phyloP scores from a whole-genome alignment of 2,888 invertebrate genomes.

The Tricholauxania praeusta region DNA sequence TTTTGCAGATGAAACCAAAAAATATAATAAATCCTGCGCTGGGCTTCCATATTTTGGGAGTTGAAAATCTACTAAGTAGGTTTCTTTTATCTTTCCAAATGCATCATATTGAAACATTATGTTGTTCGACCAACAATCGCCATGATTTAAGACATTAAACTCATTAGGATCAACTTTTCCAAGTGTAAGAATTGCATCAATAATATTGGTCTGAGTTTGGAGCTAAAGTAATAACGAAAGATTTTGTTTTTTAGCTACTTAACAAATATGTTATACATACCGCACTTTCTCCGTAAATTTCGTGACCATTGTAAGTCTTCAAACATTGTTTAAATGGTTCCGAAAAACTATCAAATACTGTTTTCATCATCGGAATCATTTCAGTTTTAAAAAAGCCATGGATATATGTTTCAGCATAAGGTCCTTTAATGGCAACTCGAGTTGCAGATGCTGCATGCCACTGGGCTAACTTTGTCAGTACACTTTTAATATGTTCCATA shows the following conservation, averaged over 20 bases:
- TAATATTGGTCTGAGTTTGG: conserved; percentile 39
- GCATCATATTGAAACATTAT: conserved; percentile 60
- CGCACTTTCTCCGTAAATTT: conserved; percentile 50
- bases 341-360: conserved; percentile 34
- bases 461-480: conserved; percentile 58
- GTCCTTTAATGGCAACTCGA: conserved; percentile 49
- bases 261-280: conserved; percentile 28
- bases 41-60: conserved; percentile 59
- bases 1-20: conserved; percentile 59
- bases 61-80: conserved; percentile 61
- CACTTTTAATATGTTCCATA: conserved; percentile 54
- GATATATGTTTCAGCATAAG: conserved; percentile 42
- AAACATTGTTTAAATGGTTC: conserved; percentile 44
- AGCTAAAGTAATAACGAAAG: background rate
- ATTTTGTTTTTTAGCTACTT: background rate
- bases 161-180: conserved; percentile 46
- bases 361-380: conserved; percentile 28
- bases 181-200: conserved; percentile 37
- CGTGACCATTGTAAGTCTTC: conserved; percentile 46
- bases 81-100: conserved; percentile 53
- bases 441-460: conserved; percentile 62
- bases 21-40: conserved; percentile 57
- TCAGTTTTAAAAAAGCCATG: conserved; percentile 42
- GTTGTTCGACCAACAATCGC: conserved; percentile 65
- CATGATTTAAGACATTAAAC: conserved; percentile 61